Evolutionary conservation across 2,888 invertebrate genomes (phyloP).

Genomic region (Cotesia congregata): DNA sequence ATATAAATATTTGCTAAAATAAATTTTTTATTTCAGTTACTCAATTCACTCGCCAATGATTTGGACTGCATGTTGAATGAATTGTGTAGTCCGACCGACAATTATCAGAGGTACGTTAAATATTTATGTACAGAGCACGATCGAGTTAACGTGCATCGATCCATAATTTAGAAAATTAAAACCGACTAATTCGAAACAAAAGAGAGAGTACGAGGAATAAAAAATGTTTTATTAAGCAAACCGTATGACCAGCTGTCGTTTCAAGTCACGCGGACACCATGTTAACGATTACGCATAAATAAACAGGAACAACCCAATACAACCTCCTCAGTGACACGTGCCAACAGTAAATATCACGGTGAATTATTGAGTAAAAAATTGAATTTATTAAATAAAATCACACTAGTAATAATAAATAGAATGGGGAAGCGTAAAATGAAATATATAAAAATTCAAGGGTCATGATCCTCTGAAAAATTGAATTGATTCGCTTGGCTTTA

Average conservation of each 20-base stretch:
- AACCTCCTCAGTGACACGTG: conserved; percentile 25
- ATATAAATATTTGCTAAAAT: conserved; percentile 4
- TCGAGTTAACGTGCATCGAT: not conserved
- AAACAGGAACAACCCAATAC: conserved; percentile 27
- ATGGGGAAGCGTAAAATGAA: not conserved
- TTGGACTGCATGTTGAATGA: conserved; percentile 89
- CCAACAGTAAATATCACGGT: conserved; percentile 8
- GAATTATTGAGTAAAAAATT: conserved; percentile 9
- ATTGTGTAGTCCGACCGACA: conserved; percentile 76
- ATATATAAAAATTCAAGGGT: conserved; percentile 16
- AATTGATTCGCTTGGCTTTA: conserved; percentile 42
- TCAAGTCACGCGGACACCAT: conserved; percentile 36
- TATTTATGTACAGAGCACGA: not conserved
- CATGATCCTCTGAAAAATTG: conserved; percentile 25
- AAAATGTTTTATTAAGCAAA: conserved; percentile 38
- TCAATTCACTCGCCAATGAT: conserved; percentile 86
- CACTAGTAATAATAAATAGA: conserved; percentile 1
- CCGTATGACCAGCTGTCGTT: conserved; percentile 50
- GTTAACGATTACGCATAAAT: conserved; percentile 41
- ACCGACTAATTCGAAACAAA: conserved; percentile 14
- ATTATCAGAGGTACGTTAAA: conserved; percentile 63
- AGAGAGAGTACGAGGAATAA: not conserved
- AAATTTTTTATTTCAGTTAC: conserved; percentile 74
- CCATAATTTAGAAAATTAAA: conserved; percentile 3
- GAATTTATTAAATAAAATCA: not conserved